Evolutionary conservation across 2,113 vertebrate species (phyloP), one percentile per base, ranked within the genome.

Genomic region (Actinemys pallida): DNA sequence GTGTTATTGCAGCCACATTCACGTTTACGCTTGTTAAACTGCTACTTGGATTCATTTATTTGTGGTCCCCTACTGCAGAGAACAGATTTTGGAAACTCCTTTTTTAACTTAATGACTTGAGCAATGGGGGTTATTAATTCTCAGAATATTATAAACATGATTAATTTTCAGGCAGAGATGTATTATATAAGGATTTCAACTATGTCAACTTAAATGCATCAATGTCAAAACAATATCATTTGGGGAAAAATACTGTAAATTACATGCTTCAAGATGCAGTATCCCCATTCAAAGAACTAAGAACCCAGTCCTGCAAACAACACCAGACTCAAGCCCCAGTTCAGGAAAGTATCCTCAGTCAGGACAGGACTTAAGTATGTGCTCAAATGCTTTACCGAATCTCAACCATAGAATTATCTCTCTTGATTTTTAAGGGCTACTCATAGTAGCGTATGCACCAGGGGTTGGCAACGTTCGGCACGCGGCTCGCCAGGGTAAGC

Each of bases 1-100:
- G 98, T 99, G 99, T 99, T 99, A 99, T 99, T 99, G 99, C 98
- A 98, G 98, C 98, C 98, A 98, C 98, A 98, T 98, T 98, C 96
- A 95, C 98, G 98, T 99, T 99, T 99, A 99, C 99, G 99, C 99
- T 99, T 99, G 99, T 99, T 99, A 99, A 99, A 99, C 99, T 99
- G 99, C 98, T 98, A 98, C 99, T 99, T 99, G 99, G 99, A 98
- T 99, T 99, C 98, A 99, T 99, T 99, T 99, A 98, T 99, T 98
- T 98, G 98, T 98, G 94, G 98, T 98, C 98, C 98, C 98, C 98
- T 96, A 97, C 98, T 98, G 98, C 97, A 95, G 95, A 96, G 97
- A 98, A 97, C 98, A 98, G 98, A 98, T 98, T 98, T 97, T 98
- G 98, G 98, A 98, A 98, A 98, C 98, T 98, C 98, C 98, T 98